Evolutionary conservation across 1,140 invertebrate genomes (phyloP).

Genomic region (Drosophila elegans): DNA sequence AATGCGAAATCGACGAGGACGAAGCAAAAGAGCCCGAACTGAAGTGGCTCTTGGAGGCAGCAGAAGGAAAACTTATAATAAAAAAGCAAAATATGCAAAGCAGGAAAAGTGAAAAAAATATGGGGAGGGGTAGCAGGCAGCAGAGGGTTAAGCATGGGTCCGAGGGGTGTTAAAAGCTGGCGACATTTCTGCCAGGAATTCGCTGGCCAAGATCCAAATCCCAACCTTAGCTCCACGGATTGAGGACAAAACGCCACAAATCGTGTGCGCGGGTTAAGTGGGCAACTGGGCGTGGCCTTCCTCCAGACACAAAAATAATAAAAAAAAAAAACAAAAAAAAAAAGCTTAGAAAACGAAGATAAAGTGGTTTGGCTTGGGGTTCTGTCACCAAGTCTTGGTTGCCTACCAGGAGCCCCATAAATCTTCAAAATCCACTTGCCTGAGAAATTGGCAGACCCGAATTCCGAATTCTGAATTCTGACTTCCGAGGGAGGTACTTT

Average conservation of each 20-base stretch:
- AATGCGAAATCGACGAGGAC: constrained; percentile 61
- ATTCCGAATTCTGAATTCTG: constrained; percentile 6
- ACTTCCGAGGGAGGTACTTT: not conserved
- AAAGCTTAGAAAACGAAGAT: constrained; percentile 36
- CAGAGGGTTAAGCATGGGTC: not conserved
- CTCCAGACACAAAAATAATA: not conserved
- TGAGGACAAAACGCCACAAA: constrained; percentile 58
- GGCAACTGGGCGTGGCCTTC: constrained; percentile 7
- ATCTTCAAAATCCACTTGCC: constrained; percentile 30
- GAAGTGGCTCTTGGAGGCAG: constrained; percentile 59
- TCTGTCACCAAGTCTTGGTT: constrained; percentile 43
- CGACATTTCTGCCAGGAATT: constrained; percentile 66
- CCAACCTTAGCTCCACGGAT: constrained; percentile 26
- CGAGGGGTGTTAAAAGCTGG: constrained; percentile 17
- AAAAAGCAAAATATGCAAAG: constrained; percentile 79
- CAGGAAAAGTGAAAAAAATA: constrained; percentile 30
- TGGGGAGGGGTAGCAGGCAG: not conserved
- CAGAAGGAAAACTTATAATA: constrained; percentile 69
- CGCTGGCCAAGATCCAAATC: constrained; percentile 39
- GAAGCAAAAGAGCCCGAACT: constrained; percentile 11
- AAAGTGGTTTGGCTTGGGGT: constrained; percentile 58
- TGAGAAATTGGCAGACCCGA: constrained; percentile 65
- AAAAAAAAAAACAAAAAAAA: not conserved
- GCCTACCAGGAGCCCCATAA: constrained; percentile 60
- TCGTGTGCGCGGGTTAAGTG: constrained; percentile 29